A percentile compares a stretch with the other conserved stretches of the same genome.
Conservation (phyloP, 2,113 vertebrate genomes). For the Mustela lutreola region DNA sequence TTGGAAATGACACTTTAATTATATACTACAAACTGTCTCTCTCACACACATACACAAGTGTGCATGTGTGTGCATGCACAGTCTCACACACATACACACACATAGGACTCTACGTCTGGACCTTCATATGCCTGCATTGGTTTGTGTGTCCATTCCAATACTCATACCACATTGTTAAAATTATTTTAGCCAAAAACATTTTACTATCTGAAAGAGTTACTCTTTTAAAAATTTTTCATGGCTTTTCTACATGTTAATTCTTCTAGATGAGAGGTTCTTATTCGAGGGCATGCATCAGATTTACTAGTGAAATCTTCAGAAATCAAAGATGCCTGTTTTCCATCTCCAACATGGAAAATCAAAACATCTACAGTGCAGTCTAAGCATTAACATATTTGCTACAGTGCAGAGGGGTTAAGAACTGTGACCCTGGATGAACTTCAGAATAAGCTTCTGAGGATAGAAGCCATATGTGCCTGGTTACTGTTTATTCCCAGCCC, state of each 20-base stretch:
- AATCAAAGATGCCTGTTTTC: neutral
- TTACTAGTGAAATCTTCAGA: neutral
- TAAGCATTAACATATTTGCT: neutral
- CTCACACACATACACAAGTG: neutral
- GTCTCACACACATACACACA: neutral
- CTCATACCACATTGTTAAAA: neutral
- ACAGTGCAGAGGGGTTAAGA: neutral
- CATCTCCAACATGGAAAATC: neutral
- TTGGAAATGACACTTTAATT: constrained; percentile 41
- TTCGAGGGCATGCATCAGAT: neutral
- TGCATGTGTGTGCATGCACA: rapidly evolving
- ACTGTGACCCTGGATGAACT: neutral
- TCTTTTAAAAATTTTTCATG: neutral
- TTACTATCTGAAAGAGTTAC: neutral
- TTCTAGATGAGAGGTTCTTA: constrained; percentile 50
- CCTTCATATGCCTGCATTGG: neutral
- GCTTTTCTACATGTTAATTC: constrained; percentile 34
- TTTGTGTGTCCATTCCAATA: neutral
- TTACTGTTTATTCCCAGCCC: neutral
- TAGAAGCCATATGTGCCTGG: neutral
- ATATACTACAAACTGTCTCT: neutral
- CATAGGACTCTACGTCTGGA: neutral
- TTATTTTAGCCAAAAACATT: neutral
- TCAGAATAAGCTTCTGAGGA: neutral
- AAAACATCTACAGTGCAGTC: neutral